These are phyloP conservation scores for Limnephilus lunatus DNA, from an alignment of 2,888 invertebrate genomes.

Conservation along the genomic window DNA sequence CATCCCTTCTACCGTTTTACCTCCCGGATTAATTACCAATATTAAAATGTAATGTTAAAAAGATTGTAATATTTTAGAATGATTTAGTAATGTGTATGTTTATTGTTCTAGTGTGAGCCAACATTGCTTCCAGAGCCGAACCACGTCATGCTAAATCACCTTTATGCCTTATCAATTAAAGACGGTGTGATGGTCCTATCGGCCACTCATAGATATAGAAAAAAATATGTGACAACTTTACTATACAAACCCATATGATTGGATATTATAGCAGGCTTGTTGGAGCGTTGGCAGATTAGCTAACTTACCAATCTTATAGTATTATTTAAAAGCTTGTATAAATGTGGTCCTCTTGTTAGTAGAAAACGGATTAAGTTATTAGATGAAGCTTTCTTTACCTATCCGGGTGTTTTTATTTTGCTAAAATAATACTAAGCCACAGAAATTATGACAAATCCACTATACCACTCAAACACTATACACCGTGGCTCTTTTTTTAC, in stretches of 20 bases:
- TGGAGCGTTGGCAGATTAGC: conserved; percentile 41
- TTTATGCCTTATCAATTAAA: conserved; percentile 99
- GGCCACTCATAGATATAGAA: conserved; percentile 98
- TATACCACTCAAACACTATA: not conserved
- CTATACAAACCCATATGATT: conserved; percentile 97
- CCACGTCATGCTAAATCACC: conserved; percentile 99
- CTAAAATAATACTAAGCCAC: not conserved
- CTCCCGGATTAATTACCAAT: too few species aligned
- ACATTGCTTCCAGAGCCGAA: conserved; percentile 99
- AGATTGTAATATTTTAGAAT: not conserved
- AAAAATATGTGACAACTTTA: conserved; percentile 99
- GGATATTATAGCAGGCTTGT: conserved; percentile 24
- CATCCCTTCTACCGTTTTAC: too few species aligned
- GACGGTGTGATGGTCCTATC: conserved; percentile 99
- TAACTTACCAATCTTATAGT: conserved; percentile 57
- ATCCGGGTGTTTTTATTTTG: not conserved
- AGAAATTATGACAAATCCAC: not conserved
- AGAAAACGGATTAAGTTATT: conserved; percentile 19
- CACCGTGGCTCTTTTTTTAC: not conserved
- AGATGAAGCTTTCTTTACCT: not conserved
- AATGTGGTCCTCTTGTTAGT: conserved; percentile 27
- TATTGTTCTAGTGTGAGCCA: conserved; percentile 92
- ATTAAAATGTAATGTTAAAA: too few species aligned
- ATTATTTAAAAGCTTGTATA: conserved; percentile 55
- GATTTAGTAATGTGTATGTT: not conserved